Base-by-base conservation (phyloP, 2,797 vertebrate genomes). In the Paratrypauchen microcephalus region DNA sequence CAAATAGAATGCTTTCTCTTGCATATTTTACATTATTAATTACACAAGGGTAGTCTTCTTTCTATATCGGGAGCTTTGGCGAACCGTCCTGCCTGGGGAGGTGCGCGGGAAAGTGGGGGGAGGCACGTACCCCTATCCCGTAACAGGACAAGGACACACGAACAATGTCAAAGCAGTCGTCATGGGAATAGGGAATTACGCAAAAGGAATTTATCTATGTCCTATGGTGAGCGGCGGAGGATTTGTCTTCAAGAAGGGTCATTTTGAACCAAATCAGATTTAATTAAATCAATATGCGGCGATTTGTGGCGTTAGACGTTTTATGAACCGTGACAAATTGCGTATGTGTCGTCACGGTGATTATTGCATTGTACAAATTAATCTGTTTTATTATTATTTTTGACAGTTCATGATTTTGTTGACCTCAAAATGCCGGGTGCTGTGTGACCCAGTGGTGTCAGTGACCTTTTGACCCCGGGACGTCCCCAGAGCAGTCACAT, bases 21-120 rank as follows among this genome's bases (percentile, higher is more conserved):
- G 28, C 58, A 60, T 60, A 60, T 32, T 60, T 60, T n/a, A 36
- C 58, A 60, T 32, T 9, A 36, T 60, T 60, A 60, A 60, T 63
- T 47, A 45, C 36, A 45, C 61, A 13, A 18, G 61, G 58, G 18
- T 41, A 23, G 36, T 41, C 11, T 41, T 62, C 8, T 60, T 11
- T 36, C 60, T 30, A 21, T 13, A 41, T 11, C 15, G 36, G 60
- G 32, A 21, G 32, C 60, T 4, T 39, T 36, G 58, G 28, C n/a
- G 58, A 32, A 36, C 36, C 11, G 32, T 45, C 60, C 60, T 23
- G 60, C 57, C 57, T 24, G 60, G 11, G 32, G 58, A 60, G 15
- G 30, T 32, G 30, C 6, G n/a, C 1, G 1, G 41, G 41, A 45
- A 15, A 15, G 41, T 45, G 30, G 36, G 21, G 36, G 36, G 19